Conservation (phyloP, 2,797 vertebrate genomes). For the Cyprinella venusta region DNA sequence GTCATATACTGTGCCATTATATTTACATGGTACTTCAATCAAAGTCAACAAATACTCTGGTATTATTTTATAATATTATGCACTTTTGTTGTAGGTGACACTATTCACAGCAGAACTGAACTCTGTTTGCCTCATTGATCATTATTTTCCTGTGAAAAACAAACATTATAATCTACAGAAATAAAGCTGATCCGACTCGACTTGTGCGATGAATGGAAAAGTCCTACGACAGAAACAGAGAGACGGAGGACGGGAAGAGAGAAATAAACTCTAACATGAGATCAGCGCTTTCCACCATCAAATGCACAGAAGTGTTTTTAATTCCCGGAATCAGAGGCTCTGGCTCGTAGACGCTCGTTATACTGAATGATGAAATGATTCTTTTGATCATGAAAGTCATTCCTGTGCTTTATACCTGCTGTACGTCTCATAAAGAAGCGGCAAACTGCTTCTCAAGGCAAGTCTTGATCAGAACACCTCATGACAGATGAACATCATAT, state of each 20-base stretch:
- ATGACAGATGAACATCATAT: not conserved
- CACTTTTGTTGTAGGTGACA: not conserved
- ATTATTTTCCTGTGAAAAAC: no score
- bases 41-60: not conserved
- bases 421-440: not conserved
- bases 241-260: slow-evolving; percentile 47
- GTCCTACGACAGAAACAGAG: not conserved
- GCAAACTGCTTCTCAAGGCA: not conserved
- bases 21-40: not conserved
- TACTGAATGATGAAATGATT: slow-evolving; percentile 40
- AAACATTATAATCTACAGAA: no score
- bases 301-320: slow-evolving; percentile 78
- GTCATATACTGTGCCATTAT: not conserved
- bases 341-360: slow-evolving; percentile 77
- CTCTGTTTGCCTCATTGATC: no score
- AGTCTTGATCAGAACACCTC: slow-evolving; percentile 2
- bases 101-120: no score
- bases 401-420: slow-evolving; percentile 47
- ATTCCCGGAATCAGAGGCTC: slow-evolving; percentile 77
- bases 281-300: slow-evolving; percentile 72
- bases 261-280: slow-evolving; percentile 66
- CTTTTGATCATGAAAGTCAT: slow-evolving; percentile 42
- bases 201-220: not conserved
- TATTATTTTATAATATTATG: not conserved
- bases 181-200: not conserved